Conservation (phyloP, 2,888 invertebrate species). For the Aphrophora alni region DNA sequence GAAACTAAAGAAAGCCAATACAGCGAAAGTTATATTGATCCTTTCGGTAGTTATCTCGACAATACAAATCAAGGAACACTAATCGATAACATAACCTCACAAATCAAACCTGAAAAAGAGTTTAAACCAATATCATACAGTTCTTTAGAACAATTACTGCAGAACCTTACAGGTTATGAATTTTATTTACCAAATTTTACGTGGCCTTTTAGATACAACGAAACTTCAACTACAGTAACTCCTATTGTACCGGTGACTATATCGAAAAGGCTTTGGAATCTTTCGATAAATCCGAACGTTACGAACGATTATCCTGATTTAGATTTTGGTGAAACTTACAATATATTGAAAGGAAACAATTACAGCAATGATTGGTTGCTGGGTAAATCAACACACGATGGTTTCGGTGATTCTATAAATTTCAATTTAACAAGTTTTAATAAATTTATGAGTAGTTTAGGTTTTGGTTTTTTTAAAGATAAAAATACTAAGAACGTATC, state of each 20-base stretch:
- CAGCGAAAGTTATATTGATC: not conserved
- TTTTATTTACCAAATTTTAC: not conserved
- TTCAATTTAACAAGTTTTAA: not conserved
- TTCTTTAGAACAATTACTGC: not conserved
- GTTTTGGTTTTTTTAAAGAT: not conserved
- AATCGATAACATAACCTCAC: not conserved
- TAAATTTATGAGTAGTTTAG: not conserved
- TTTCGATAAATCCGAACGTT: not conserved
- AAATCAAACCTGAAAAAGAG: not conserved
- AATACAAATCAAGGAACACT: not conserved
- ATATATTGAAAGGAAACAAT: not conserved
- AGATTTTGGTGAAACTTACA: not conserved
- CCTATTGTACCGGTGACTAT: not conserved
- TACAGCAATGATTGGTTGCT: not conserved
- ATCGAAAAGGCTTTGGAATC: not conserved
- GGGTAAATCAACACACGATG: not conserved
- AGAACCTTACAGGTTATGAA: not conserved
- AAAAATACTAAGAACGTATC: not conserved
- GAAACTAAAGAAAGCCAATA: not conserved
- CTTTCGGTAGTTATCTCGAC: not conserved
- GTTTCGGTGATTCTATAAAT: not conserved
- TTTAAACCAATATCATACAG: not conserved
- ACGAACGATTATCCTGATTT: not conserved
- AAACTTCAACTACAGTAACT: not conserved
- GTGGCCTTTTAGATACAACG: not conserved